Conservation (phyloP, 2,113 vertebrate genomes). For the Dromiciops gliroides region DNA sequence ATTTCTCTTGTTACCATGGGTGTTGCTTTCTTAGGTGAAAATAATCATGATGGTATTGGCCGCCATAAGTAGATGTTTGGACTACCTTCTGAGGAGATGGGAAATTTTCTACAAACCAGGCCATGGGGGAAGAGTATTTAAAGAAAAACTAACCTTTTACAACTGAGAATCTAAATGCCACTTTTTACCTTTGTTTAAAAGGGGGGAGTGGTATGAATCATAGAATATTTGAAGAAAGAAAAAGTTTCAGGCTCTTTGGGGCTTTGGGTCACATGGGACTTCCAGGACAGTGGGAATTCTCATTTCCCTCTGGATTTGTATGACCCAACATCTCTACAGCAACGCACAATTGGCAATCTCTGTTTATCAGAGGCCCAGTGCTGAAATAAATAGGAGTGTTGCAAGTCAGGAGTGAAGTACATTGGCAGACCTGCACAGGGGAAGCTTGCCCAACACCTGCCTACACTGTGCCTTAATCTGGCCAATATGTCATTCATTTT, state of each 20-base stretch:
- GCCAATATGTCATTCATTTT: background rate
- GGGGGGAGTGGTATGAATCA: background rate
- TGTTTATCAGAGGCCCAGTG: background rate
- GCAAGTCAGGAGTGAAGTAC: slow-evolving; percentile 23
- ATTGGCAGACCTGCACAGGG: background rate
- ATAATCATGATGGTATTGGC: background rate
- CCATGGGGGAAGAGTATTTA: background rate
- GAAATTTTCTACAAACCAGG: background rate
- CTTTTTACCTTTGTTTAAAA: background rate
- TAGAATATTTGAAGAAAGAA: background rate
- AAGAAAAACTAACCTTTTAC: background rate
- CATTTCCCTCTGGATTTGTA: background rate
- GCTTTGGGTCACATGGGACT: background rate
- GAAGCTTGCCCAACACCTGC: background rate
- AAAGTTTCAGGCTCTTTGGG: background rate
- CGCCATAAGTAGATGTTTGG: background rate
- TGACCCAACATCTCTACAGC: background rate
- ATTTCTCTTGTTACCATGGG: background rate
- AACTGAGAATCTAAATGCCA: background rate
- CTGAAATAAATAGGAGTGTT: slow-evolving; percentile 38
- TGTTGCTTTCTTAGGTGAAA: background rate
- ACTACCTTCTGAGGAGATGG: background rate
- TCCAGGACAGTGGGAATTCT: background rate
- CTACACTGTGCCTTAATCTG: background rate
- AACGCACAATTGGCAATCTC: background rate